These are phyloP conservation scores for Pteropus alecto DNA, from an alignment of 2,113 vertebrate species.

Conservation along the genomic window DNA sequence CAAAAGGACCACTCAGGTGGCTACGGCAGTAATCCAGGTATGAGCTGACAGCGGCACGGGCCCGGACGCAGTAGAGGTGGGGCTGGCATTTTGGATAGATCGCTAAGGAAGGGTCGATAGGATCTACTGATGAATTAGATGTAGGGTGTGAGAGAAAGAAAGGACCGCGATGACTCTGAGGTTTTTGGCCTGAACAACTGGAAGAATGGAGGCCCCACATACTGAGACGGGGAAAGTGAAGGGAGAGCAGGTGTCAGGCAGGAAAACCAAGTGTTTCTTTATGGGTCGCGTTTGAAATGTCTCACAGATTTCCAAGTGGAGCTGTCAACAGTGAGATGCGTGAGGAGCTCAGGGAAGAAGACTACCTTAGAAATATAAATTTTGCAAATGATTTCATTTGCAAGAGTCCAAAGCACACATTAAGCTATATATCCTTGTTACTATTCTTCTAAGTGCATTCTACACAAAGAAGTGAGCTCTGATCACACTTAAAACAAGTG, in stretches of 20 bases:
- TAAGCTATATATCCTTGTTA: background rate
- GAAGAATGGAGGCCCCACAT: background rate
- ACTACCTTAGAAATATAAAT: background rate
- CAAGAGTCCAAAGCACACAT: background rate
- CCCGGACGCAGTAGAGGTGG: fast-evolving
- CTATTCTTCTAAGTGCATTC: background rate
- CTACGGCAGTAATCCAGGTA: background rate
- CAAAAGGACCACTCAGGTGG: no score
- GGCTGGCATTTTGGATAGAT: background rate
- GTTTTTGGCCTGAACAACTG: background rate
- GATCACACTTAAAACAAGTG: no score
- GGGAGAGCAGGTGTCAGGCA: background rate
- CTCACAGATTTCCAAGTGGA: background rate
- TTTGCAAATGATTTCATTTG: no score
- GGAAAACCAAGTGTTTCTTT: background rate
- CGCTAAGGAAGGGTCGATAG: background rate
- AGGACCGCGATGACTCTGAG: no score
- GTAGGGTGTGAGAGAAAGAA: background rate
- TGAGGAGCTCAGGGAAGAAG: background rate
- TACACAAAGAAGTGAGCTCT: background rate
- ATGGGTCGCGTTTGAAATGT: background rate
- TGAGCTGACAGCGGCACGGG: background rate
- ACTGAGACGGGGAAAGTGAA: background rate
- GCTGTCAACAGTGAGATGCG: no score
- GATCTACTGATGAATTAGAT: background rate